Conservation (phyloP, 2,113 vertebrate species). For the Chaenogobius annularis region DNA sequence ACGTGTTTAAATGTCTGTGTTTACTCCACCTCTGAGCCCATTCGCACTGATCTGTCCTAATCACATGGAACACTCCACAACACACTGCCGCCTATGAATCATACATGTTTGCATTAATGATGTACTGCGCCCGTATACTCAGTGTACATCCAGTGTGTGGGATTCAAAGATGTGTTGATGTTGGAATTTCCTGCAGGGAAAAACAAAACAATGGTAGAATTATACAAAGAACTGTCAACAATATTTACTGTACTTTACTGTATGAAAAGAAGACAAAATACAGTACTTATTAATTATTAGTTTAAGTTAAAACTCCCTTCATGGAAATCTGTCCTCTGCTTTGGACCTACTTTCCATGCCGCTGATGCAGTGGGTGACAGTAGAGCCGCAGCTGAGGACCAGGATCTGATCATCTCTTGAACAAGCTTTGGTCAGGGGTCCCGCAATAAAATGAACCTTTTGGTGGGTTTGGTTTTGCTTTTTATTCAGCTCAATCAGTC, state of each 20-base stretch:
- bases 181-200: slow-evolving; percentile 21
- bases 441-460: no score
- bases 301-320: no score
- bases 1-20: neutral
- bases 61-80: neutral
- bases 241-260: neutral
- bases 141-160: neutral
- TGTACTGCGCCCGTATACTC: neutral
- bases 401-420: no score
- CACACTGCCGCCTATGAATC: neutral
- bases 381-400: no score
- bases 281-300: no score
- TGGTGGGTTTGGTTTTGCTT: no score
- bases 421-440: no score
- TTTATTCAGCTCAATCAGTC: no score
- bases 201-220: slow-evolving; percentile 30
- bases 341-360: no score
- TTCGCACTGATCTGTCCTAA: neutral
- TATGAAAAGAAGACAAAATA: no score
- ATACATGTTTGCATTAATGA: slow-evolving; percentile 1
- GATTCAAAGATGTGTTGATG: slow-evolving; percentile 27
- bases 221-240: slow-evolving; percentile 6
- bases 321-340: no score
- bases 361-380: no score
- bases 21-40: neutral